These are phyloP conservation scores for Dryobota labecula DNA, from an alignment of 2,888 invertebrate genomes.

Conservation along the genomic window DNA sequence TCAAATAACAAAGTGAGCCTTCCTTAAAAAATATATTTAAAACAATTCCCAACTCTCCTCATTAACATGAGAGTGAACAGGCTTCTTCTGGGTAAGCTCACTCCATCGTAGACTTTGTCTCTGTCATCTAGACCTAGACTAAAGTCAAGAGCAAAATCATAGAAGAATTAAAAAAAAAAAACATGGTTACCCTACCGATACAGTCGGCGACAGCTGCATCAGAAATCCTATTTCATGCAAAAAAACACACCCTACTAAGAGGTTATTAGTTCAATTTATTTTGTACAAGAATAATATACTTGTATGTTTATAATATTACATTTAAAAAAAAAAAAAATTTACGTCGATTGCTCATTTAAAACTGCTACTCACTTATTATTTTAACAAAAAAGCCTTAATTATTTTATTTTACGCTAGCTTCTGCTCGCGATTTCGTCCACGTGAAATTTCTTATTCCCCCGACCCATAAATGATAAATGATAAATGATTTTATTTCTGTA, in stretches of 20 bases:
- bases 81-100: too few relatives aligned
- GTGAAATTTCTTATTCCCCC: too few relatives aligned
- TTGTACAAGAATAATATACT: neutral
- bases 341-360: slow-evolving; percentile 4
- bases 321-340: neutral
- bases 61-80: too few relatives aligned
- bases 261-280: slow-evolving; percentile 40
- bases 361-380: neutral
- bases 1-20: neutral
- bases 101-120: too few relatives aligned
- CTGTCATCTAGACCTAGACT: too few relatives aligned
- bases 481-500: too few relatives aligned
- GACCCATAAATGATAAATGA: too few relatives aligned
- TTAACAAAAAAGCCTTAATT: neutral
- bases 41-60: neutral
- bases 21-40: neutral
- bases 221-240: slow-evolving; percentile 66
- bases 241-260: slow-evolving; percentile 44
- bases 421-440: too few relatives aligned
- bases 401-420: neutral
- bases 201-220: slow-evolving; percentile 58
- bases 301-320: neutral
- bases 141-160: too few relatives aligned
- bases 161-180: too few relatives aligned
- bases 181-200: slow-evolving; percentile 49